A percentile compares a stretch with the other conserved stretches of the same genome.
These are phyloP conservation scores for Exephanes ischioxanthus DNA, from an alignment of 2,888 invertebrate genomes.

Conservation along the genomic window DNA sequence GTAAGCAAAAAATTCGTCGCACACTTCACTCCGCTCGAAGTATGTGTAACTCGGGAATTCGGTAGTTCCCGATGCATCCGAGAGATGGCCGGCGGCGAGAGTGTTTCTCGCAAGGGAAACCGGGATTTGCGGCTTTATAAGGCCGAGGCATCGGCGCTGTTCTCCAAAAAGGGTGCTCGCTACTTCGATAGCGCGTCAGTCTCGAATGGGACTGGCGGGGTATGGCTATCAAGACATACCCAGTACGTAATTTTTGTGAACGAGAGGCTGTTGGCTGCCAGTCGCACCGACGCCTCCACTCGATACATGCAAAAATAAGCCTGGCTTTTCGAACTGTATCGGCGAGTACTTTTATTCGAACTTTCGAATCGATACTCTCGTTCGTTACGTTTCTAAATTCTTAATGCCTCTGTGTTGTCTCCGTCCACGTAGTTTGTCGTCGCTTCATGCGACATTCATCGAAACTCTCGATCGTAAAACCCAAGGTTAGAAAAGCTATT, in stretches of 20 bases:
- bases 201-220: conserved; percentile 87
- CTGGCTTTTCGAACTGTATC: background rate
- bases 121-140: conserved; percentile 23
- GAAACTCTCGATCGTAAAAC: background rate
- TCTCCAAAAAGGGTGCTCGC: conserved; percentile 86
- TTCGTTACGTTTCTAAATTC: background rate
- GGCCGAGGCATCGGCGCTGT: background rate
- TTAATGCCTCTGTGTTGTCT: background rate
- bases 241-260: conserved; percentile 92
- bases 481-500: background rate
- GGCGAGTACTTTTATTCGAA: background rate
- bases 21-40: background rate
- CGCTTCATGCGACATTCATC: conserved; percentile 4
- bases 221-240: conserved; percentile 95
- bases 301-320: background rate
- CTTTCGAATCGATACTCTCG: conserved; percentile 1
- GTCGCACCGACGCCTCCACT: conserved; percentile 89
- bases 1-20: no score
- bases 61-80: conserved; percentile 20
- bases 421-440: background rate
- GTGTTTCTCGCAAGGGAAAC: conserved; percentile 24
- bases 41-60: background rate
- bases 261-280: conserved; percentile 91
- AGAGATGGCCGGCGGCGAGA: conserved; percentile 42
- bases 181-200: conserved; percentile 89